Evolutionary conservation across 2,888 invertebrate genomes (phyloP).

Genomic region (Acutogordius australiensis): DNA sequence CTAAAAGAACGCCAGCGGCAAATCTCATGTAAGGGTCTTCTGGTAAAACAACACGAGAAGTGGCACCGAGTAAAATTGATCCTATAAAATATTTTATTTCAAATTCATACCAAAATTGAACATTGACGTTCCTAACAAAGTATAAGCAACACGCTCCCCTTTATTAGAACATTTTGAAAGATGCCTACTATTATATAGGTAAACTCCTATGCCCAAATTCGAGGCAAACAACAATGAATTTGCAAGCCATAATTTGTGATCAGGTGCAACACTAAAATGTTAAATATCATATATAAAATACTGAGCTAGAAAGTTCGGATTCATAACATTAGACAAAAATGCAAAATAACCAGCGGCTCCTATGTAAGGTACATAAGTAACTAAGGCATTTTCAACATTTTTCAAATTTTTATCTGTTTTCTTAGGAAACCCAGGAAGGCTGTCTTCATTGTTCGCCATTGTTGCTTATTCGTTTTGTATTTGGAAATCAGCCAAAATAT

Average conservation of each 20-base stretch:
- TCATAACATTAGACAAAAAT: constrained; percentile 8
- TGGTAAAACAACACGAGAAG: constrained; percentile 1
- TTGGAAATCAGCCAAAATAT: too few relatives aligned
- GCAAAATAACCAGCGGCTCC: constrained; percentile 10
- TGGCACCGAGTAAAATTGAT: not conserved
- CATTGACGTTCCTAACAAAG: not conserved
- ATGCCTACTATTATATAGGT: constrained; percentile 1
- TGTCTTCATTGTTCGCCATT: not conserved
- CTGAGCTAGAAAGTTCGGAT: not conserved
- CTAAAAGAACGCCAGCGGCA: not conserved
- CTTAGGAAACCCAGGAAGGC: constrained; percentile 2
- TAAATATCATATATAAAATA: not conserved
- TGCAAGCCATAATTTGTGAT: not conserved
- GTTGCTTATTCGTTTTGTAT: too few relatives aligned
- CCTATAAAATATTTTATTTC: not conserved
- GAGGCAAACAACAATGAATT: constrained; percentile 3
- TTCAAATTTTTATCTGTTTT: not conserved
- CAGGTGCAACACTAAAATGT: not conserved
- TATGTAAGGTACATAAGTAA: not conserved
- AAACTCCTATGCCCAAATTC: constrained; percentile 6
- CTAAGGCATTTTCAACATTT: not conserved
- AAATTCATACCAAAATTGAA: constrained; percentile 8
- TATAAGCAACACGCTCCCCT: not conserved
- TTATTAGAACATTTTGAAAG: not conserved
- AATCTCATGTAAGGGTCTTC: not conserved